These are phyloP conservation scores for Palythoa heliodiscus DNA, from an alignment of 92 coral and sea anemone species.

Conservation along the genomic window DNA sequence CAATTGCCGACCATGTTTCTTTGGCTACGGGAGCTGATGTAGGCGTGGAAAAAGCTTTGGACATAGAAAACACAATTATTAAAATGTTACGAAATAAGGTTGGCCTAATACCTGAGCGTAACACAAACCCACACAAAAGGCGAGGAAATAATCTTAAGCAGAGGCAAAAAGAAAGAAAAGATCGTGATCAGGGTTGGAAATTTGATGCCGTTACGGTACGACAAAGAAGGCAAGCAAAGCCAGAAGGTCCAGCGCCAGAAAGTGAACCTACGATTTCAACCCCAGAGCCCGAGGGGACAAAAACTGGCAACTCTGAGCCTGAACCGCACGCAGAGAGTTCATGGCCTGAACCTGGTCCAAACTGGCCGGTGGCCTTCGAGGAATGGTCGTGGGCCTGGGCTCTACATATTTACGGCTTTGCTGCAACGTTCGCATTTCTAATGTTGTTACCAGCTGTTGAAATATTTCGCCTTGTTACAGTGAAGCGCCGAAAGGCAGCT, in stretches of 20 bases:
- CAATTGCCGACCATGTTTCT: not conserved
- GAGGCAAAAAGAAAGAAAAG: not conserved
- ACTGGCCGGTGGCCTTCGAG: conserved; percentile 76
- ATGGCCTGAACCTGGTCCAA: conserved; percentile 98
- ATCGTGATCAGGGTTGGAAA: not conserved
- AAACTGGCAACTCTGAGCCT: conserved; percentile 64
- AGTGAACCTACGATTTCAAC: conserved; percentile 37
- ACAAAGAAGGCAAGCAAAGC: conserved; percentile 14
- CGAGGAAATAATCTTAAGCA: not conserved
- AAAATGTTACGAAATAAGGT: not conserved
- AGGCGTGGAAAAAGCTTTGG: not conserved
- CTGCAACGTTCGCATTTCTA: conserved; percentile 58
- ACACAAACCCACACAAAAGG: not conserved
- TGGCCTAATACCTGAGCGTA: not conserved
- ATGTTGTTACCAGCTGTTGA: conserved; percentile 66
- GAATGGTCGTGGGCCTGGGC: conserved; percentile 95
- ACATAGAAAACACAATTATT: not conserved
- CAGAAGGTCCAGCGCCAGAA: conserved; percentile 2
- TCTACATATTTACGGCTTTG: conserved; percentile 83
- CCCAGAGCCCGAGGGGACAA: conserved; percentile 45
- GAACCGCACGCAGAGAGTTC: conserved; percentile 66
- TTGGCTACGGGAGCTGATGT: not conserved
- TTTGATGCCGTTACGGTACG: not conserved
- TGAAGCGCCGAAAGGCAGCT: conserved; percentile 60
- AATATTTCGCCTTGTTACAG: conserved; percentile 59